Percentiles rank a stretch among this genome's conserved stretches.
phyloP scores from a whole-genome alignment of 2,797 vertebrate genomes.

The Sebastes aleutianus region DNA sequence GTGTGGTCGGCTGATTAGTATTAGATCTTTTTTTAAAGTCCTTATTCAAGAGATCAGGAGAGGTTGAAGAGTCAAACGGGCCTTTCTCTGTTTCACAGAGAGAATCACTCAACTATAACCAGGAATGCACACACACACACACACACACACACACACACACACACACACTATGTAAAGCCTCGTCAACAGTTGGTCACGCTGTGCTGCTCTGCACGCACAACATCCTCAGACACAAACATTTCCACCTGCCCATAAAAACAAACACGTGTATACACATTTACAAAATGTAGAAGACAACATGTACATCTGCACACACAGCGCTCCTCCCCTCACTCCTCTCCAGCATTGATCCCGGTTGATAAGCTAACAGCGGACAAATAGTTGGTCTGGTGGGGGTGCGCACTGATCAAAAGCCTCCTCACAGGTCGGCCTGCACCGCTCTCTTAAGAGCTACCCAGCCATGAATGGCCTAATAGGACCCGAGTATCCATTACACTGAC shows the following conservation, averaged over 20 bases:
- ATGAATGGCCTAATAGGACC: constrained; percentile 72
- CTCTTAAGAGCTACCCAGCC: constrained; percentile 73
- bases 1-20: constrained; percentile 34
- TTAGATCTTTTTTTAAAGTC: constrained; percentile 36
- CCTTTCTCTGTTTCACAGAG: constrained; percentile 33
- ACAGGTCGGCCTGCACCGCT: constrained; percentile 50
- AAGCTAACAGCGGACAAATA: constrained; percentile 55
- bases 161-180: background rate
- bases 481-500: constrained; percentile 66
- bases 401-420: constrained; percentile 63
- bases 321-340: constrained; percentile 11
- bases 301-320: background rate
- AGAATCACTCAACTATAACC: constrained; percentile 50
- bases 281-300: background rate
- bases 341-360: constrained; percentile 52
- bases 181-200: constrained; percentile 15
- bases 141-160: constrained; percentile 9
- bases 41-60: constrained; percentile 46
- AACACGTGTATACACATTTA: background rate
- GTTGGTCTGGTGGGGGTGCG: constrained; percentile 20
- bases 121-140: constrained; percentile 40
- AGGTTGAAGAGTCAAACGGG: constrained; percentile 67
- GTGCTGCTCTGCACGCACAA: background rate
- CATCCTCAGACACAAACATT: constrained; percentile 11
- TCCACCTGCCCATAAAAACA: background rate